Base-by-base conservation (phyloP, 1,140 invertebrate species). In the Cotesia typhae region DNA sequence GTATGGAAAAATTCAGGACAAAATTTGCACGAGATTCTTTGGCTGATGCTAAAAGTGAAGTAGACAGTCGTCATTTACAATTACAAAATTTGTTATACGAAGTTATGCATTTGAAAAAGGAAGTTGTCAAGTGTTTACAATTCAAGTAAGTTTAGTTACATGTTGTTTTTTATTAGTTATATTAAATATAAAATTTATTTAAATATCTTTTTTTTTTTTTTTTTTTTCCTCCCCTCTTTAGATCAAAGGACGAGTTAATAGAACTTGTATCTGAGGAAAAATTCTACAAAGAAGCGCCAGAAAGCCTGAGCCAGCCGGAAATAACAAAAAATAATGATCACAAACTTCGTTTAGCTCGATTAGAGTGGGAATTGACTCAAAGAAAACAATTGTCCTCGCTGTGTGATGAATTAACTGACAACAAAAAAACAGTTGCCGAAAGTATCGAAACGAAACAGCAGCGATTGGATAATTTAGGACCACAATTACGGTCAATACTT, bases 81-180 rank as follows among this genome's bases (percentile, higher is more conserved):
- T 89, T 97, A 68, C 96, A 98, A 85, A 98, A 98, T 87, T 88
- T 98, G n/a, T 84, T 98, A 0, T 98, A 98, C 86, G 97, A 98
- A 90, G 92, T 94, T 9, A 93, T 95, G 82, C 96, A 98, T 88
- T 88, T 98, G 1, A 93, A 96, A 74, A 96, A 96, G 78, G 96
- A 98, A 90, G 95, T 97, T 10, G 91, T 93, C 2, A 97, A 97
- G 82, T 98, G 97, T 85, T 88, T 96, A 36, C 94, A 97, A 81
- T 98, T 98, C 82, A 94, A 93, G 92, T 94, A 87, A 86, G 87
- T 85, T 28, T 68, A n/a, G n/a, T n/a, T n/a, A n/a, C n/a, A n/a
- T n/a, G n/a, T n/a, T n/a, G n/a, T n/a, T n/a, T 70, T 14, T 2
- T 38, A 17, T 68, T n/a, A 20, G 55, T 14, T 64, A n/a, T 53